phyloP scores from a whole-genome alignment of 1,140 invertebrate species.

The Drosophila grimshawi region DNA sequence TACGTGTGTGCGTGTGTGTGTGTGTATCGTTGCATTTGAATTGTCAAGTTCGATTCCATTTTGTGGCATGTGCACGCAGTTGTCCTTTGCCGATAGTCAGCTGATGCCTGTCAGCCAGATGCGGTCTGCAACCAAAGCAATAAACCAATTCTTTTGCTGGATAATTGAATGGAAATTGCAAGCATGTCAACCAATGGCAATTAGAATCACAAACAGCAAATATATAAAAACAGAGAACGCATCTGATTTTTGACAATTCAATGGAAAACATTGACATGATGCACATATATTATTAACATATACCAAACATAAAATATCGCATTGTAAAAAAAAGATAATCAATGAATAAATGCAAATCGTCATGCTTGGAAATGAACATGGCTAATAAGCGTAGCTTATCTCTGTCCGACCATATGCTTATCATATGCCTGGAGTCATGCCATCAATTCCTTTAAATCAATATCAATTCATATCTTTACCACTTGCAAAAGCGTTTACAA shows the following conservation, averaged over 20 bases:
- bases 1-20: background rate
- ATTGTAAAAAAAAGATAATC: background rate
- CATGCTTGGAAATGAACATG: background rate
- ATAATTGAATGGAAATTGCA: background rate
- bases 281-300: too few species aligned
- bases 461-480: conserved; percentile 1
- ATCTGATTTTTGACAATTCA: background rate
- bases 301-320: background rate
- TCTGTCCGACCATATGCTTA: conserved; percentile 11
- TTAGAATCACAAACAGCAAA: background rate
- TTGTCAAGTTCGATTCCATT: conserved; percentile 68
- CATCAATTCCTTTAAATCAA: conserved; percentile 2
- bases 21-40: conserved; percentile 59
- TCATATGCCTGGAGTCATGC: background rate
- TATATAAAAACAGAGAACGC: background rate
- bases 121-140: background rate
- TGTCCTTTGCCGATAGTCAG: conserved; percentile 52
- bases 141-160: background rate
- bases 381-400: too few species aligned
- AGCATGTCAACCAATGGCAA: background rate
- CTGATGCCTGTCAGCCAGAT: conserved; percentile 46
- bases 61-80: conserved; percentile 27
- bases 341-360: background rate
- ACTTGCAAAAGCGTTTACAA: too few species aligned
- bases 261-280: background rate